A percentile compares a stretch with the other conserved stretches of the same genome.
These are phyloP conservation scores for Psittacula derbiana DNA, from an alignment of 2,797 vertebrate species.

Conservation along the genomic window DNA sequence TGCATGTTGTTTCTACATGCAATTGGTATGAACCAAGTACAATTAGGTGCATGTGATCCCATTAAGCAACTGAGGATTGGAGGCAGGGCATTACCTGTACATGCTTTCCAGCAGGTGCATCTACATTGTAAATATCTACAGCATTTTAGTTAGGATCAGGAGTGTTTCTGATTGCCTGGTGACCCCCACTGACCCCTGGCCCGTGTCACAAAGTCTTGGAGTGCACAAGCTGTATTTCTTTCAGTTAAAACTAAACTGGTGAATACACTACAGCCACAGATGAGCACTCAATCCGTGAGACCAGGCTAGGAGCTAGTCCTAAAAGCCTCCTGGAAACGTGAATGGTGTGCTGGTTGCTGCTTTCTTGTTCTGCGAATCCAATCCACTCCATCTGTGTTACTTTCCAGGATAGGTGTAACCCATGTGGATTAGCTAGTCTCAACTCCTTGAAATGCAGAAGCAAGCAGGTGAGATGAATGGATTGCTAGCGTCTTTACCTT, in stretches of 20 bases:
- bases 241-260: neutral
- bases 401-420: neutral
- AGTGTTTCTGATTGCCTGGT: neutral
- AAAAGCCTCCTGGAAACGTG: neutral
- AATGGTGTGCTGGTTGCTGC: fast-evolving
- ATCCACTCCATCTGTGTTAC: fast-evolving
- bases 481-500: neutral
- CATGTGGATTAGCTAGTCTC: neutral
- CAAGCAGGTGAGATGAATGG: fast-evolving
- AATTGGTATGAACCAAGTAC: constrained; percentile 1
- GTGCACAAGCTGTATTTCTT: neutral
- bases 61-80: neutral
- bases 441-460: neutral
- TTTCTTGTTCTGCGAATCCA: neutral
- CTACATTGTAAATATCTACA: neutral
- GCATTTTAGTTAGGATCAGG: neutral
- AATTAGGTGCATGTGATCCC: constrained; percentile 15
- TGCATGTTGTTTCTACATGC: constrained; percentile 2
- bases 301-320: neutral
- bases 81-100: neutral
- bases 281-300: neutral
- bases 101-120: neutral
- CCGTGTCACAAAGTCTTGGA: fast-evolving
- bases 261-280: neutral
- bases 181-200: fast-evolving